Conservation (phyloP, 2,888 invertebrate species). For the Sussaba pulchella region DNA sequence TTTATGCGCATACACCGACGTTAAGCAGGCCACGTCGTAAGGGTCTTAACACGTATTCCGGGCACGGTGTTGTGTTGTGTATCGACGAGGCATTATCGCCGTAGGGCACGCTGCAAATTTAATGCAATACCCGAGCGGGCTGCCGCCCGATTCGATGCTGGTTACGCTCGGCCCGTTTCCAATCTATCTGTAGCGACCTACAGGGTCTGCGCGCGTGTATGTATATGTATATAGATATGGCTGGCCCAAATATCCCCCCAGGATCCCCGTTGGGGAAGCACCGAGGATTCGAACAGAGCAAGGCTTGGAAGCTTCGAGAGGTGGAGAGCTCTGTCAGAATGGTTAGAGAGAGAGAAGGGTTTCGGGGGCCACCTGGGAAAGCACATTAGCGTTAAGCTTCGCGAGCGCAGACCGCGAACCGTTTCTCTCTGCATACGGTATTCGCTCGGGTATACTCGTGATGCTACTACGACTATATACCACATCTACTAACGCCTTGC, state of each 20-base stretch:
- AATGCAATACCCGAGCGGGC: conserved; percentile 68
- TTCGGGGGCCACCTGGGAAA: conserved; percentile 68
- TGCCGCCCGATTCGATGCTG: conserved; percentile 34
- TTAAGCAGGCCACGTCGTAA: conserved; percentile 35
- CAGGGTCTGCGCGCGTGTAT: too few species aligned
- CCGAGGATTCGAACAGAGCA: conserved; percentile 24
- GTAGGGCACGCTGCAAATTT: conserved; percentile 72
- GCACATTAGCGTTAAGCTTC: conserved; percentile 71
- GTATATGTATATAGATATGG: conserved; percentile 47
- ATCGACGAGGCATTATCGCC: conserved; percentile 70
- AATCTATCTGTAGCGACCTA: conserved; percentile 44
- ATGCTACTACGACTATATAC: too few species aligned
- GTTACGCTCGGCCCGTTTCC: conserved; percentile 55
- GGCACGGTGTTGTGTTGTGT: conserved; percentile 44
- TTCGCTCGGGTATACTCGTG: conserved; percentile 13
- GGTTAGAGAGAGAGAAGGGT: conserved; percentile 60
- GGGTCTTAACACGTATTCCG: conserved; percentile 42
- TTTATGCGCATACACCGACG: conserved; percentile 37
- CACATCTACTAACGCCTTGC: neutral
- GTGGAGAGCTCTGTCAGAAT: conserved; percentile 43
- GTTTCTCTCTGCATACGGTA: conserved; percentile 28
- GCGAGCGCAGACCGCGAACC: conserved; percentile 57
- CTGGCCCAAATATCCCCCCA: conserved; percentile 18
- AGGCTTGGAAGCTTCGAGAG: conserved; percentile 49
- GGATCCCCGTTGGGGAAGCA: conserved; percentile 54